Evolutionary conservation across 2,113 vertebrate species (phyloP), one percentile per base, ranked within the genome.

Genomic region (Corythoichthys haematopterus): DNA sequence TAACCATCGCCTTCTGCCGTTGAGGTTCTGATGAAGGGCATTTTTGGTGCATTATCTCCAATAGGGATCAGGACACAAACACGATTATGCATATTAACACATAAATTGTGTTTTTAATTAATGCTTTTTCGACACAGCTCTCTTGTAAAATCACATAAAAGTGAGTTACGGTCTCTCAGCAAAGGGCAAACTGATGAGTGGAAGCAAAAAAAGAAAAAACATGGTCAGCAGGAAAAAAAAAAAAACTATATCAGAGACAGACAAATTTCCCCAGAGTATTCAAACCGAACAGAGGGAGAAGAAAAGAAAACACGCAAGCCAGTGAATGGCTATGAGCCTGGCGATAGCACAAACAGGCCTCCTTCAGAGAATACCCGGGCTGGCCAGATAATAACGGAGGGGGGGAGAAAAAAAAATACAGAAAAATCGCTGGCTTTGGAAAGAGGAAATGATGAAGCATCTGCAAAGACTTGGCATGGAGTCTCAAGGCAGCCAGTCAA

Each of bases 191-290:
- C 65, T 74, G 73, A 75, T 73, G 69, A 70, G 38, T 46, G 65
- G 50, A 70, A 80, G 64, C 47, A 65, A 53, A 65, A 65, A 52
- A 65, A 48, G 15, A 48, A 64, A 50, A 64, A 64, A 88, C 82
- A 68, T 75, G 87, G 82, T 86, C 76, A 86, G 78, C 68, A 59
- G 76, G 75, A 86, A 72, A 78, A 71, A 78, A 79, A 74, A 12
- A 68, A 66, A 63, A 65, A 65, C 13, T 60, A 87, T 84, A 83
- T 87, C 80, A 83, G 77, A 84, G 73, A 81, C 76, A 72, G 72
- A 52, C 72, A 90, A 69, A 90, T 90, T 87, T 91, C 89, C 87
- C 88, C 36, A 3, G 84, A 81, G 88, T 71, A 74, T 83, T 87
- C 66, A 76, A 77, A 74, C 47, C 64, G 79, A 85, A 85, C 75